These are phyloP conservation scores for Mactromeris polynyma DNA, from an alignment of 2,888 invertebrate genomes.

Conservation along the genomic window DNA sequence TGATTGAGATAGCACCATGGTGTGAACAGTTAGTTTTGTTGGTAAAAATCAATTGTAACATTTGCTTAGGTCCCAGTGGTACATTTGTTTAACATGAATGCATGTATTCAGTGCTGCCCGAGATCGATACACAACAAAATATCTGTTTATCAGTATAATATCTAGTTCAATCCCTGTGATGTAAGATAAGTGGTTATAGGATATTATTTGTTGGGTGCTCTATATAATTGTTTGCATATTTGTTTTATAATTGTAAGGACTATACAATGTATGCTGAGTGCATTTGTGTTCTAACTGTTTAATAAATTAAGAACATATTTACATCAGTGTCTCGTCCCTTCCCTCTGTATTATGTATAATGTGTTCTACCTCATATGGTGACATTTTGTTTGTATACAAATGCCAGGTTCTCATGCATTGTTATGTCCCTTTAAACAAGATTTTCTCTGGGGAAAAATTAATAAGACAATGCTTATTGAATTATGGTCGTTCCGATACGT, in stretches of 20 bases:
- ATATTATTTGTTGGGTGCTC: not conserved
- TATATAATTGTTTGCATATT: not conserved
- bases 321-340: not conserved
- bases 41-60: slow-evolving; percentile 4
- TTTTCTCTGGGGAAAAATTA: not conserved
- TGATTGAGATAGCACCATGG: not conserved
- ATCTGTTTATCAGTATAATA: not conserved
- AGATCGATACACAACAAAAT: not conserved
- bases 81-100: slow-evolving; percentile 7
- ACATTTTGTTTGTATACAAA: not conserved
- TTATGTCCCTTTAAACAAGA: not conserved
- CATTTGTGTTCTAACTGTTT: not conserved
- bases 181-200: not conserved
- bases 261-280: not conserved
- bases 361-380: not conserved
- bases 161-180: not conserved
- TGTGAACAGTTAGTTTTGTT: not conserved
- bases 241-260: not conserved
- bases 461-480: not conserved
- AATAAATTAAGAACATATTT: not conserved
- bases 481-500: not conserved
- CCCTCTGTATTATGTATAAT: not conserved
- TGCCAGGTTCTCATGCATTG: not conserved
- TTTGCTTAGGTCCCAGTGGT: not conserved
- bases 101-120: not conserved